These are phyloP conservation scores for Caligus rogercresseyi DNA, from an alignment of 1,140 invertebrate genomes.

Conservation along the genomic window DNA sequence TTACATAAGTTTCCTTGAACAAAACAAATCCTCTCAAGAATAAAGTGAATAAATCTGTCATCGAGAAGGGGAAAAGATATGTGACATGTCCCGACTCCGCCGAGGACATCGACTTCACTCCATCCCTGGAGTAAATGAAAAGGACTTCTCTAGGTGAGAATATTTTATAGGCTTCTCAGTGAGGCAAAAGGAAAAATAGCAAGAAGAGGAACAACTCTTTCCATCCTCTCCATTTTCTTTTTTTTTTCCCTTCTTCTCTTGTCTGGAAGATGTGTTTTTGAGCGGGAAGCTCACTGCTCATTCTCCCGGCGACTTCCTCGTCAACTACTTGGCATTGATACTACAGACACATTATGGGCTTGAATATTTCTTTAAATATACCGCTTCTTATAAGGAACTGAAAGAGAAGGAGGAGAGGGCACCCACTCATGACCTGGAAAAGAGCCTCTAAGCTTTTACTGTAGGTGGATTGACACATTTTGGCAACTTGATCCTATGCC, in stretches of 20 bases:
- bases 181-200: background rate
- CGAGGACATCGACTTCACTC: constrained; percentile 10
- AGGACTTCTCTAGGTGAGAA: constrained; percentile 2
- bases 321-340: too few species aligned
- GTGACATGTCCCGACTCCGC: constrained; percentile 8
- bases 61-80: background rate
- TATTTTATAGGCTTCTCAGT: background rate
- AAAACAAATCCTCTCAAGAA: too few species aligned
- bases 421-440: background rate
- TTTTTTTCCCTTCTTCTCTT: background rate
- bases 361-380: background rate
- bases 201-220: background rate
- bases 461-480: background rate
- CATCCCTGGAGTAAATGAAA: constrained; percentile 6
- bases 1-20: too few species aligned
- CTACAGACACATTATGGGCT: too few species aligned
- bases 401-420: too few species aligned
- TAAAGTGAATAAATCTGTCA: too few species aligned
- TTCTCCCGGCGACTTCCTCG: too few species aligned
- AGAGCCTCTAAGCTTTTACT: background rate
- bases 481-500: background rate
- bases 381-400: background rate
- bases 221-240: background rate
- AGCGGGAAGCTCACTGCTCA: too few species aligned
- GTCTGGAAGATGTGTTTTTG: too few species aligned